Conservation (phyloP, 2,113 vertebrate species). For the Gallinago undulata region DNA sequence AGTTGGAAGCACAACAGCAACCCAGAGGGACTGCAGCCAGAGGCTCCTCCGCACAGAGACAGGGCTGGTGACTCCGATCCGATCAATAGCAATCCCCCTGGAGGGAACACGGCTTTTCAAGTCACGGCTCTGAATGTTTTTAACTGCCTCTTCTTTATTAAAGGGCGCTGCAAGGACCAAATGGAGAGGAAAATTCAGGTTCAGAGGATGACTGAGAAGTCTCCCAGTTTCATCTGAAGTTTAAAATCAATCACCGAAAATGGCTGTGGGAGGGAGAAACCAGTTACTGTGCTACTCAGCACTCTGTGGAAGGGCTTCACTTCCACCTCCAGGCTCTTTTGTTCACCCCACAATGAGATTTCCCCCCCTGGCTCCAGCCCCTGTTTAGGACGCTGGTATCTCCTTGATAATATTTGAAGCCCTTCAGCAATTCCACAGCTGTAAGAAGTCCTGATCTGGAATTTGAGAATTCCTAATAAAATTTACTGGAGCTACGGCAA, state of each 20-base stretch:
- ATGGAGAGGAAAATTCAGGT: background rate
- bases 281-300: background rate
- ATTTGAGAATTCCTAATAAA: background rate
- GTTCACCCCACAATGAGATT: background rate
- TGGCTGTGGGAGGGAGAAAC: background rate
- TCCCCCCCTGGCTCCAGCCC: background rate
- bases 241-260: background rate
- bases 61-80: background rate
- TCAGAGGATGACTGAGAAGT: background rate
- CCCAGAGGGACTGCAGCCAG: background rate
- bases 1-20: background rate
- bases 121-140: background rate
- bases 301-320: background rate
- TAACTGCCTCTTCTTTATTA: background rate
- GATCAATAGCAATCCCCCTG: background rate
- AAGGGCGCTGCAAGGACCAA: background rate
- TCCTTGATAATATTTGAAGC: background rate
- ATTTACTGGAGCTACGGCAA: background rate
- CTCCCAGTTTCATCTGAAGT: background rate
- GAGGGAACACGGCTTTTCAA: background rate
- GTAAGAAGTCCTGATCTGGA: background rate
- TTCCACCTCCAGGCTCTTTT: background rate
- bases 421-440: background rate
- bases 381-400: background rate
- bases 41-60: background rate